phyloP scores from a whole-genome alignment of 2,113 vertebrate genomes.

The Myiagra hebetior region DNA sequence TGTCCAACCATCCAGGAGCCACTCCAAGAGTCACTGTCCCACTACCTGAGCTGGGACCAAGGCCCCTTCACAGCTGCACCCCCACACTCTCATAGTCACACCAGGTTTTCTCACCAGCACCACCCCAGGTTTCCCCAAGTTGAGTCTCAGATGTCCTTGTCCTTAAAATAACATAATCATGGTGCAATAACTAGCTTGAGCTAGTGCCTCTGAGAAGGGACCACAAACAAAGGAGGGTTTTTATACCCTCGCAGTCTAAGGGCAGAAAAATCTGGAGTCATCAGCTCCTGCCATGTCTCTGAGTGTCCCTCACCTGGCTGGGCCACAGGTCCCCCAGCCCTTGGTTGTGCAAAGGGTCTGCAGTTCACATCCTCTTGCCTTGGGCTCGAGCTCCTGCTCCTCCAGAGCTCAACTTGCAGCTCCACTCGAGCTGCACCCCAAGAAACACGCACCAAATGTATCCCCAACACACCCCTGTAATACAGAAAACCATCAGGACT shows the following conservation, averaged over 20 bases:
- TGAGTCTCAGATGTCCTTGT: neutral
- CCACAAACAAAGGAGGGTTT: neutral
- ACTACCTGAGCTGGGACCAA: neutral
- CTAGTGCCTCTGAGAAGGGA: neutral
- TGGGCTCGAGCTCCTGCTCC: neutral
- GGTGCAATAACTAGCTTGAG: neutral
- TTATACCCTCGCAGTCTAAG: neutral
- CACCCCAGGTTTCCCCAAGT: fast-evolving
- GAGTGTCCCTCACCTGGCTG: neutral
- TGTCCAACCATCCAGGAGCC: neutral
- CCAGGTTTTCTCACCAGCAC: neutral
- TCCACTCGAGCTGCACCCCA: neutral
- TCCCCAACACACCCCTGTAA: neutral
- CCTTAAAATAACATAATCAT: neutral
- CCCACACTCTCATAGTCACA: neutral
- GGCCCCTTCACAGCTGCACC: neutral
- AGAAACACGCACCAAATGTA: neutral
- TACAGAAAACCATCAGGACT: neutral
- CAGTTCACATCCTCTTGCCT: neutral
- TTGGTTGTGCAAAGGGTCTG: neutral
- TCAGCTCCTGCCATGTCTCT: neutral
- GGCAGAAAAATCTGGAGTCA: neutral
- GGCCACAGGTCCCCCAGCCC: neutral
- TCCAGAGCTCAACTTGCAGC: neutral
- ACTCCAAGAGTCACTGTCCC: neutral